Evolutionary conservation across 1,140 invertebrate species (phyloP).

Genomic region (Proctacanthus coquilletti): DNA sequence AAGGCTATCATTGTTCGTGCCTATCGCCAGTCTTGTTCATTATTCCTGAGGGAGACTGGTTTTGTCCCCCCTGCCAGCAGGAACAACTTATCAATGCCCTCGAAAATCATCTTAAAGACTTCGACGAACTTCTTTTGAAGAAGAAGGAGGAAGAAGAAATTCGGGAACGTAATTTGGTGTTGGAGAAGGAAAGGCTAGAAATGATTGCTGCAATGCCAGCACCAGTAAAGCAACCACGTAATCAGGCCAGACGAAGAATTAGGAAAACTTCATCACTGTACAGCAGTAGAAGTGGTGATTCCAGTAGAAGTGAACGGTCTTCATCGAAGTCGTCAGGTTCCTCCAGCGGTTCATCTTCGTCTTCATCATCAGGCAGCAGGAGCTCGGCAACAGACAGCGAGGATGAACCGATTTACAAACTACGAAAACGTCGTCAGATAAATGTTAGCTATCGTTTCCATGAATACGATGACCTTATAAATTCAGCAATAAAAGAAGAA

Average conservation of each 20-base stretch:
- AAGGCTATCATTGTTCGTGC: conserved; percentile 89
- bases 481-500: conserved; percentile 75
- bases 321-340: no score
- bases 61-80: conserved; percentile 91
- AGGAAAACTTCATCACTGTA: no score
- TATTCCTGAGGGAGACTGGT: conserved; percentile 95
- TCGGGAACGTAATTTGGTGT: conserved; percentile 43
- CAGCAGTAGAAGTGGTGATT: no score
- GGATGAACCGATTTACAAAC: conserved; percentile 63
- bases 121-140: conserved; percentile 51
- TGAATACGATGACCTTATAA: conserved; percentile 88
- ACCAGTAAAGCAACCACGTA: no score
- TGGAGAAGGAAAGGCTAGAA: conserved; percentile 23
- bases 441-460: conserved; percentile 75
- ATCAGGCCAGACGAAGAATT: no score
- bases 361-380: no score
- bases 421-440: conserved; percentile 53
- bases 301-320: no score
- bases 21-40: conserved; percentile 76
- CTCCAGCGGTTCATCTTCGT: no score
- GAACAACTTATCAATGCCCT: conserved; percentile 51
- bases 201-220: no score
- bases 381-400: conserved; percentile 38
- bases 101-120: conserved; percentile 41
- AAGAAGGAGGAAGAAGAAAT: conserved; percentile 48